These are phyloP conservation scores for Rhinella marina DNA, from an alignment of 2,797 vertebrate species.

Conservation along the genomic window DNA sequence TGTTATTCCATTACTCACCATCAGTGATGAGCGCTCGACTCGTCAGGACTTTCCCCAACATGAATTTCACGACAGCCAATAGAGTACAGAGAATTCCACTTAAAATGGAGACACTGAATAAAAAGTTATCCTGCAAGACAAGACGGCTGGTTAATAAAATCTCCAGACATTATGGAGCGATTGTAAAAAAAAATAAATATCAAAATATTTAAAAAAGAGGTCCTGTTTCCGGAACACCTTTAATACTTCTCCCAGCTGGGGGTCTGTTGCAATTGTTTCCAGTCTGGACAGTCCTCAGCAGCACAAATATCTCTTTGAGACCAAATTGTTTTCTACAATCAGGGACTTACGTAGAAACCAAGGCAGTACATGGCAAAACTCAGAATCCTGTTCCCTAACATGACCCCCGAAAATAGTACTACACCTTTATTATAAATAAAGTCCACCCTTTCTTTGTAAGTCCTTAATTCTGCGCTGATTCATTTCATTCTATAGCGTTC, in stretches of 20 bases:
- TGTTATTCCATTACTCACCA: slow-evolving; percentile 76
- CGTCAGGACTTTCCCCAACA: slow-evolving; percentile 93
- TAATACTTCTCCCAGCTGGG: neutral
- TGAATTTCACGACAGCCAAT: slow-evolving; percentile 92
- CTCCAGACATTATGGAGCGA: neutral
- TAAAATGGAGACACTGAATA: slow-evolving; percentile 93
- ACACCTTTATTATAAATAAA: too few species aligned
- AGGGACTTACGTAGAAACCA: neutral
- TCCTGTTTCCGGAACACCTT: neutral
- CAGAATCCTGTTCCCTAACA: too few species aligned
- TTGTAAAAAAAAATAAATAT: too few species aligned
- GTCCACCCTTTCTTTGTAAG: too few species aligned
- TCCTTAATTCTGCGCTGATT: too few species aligned
- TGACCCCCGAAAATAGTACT: too few species aligned
- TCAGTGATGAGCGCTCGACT: slow-evolving; percentile 96
- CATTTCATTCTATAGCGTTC: too few species aligned
- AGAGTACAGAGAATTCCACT: slow-evolving; percentile 89
- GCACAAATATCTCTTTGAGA: neutral
- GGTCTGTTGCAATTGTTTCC: neutral
- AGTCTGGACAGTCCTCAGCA: neutral
- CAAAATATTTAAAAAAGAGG: neutral
- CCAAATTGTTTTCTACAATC: neutral
- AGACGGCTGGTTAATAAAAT: neutral
- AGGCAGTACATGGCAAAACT: too few species aligned
- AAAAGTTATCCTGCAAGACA: slow-evolving; percentile 87